These are phyloP conservation scores for Camponotus vicinus DNA, from an alignment of 1,140 invertebrate genomes.

Conservation along the genomic window DNA sequence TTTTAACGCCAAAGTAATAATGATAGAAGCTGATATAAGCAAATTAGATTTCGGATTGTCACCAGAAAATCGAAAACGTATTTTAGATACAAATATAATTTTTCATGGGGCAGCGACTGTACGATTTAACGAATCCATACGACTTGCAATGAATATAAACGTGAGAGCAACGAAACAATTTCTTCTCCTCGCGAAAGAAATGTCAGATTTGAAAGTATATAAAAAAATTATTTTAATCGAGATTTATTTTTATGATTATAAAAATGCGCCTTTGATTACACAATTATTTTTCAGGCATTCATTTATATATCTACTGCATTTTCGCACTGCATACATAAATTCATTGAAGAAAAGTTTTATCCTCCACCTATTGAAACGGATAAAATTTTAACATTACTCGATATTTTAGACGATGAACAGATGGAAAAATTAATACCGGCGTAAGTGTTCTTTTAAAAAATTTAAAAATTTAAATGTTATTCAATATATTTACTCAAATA, in stretches of 20 bases:
- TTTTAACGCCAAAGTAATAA: slow-evolving; percentile 86
- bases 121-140: slow-evolving; percentile 94
- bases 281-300: slow-evolving; percentile 75
- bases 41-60: slow-evolving; percentile 87
- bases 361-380: slow-evolving; percentile 83
- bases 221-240: slow-evolving; percentile 49
- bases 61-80: slow-evolving; percentile 83
- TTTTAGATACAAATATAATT: slow-evolving; percentile 89
- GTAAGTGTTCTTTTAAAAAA: slow-evolving; percentile 78
- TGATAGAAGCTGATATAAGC: slow-evolving; percentile 89
- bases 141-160: slow-evolving; percentile 88
- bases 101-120: slow-evolving; percentile 97
- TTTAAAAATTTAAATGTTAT: background rate
- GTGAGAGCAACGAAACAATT: slow-evolving; percentile 88
- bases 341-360: slow-evolving; percentile 89
- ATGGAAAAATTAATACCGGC: slow-evolving; percentile 81
- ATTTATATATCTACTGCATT: slow-evolving; percentile 90
- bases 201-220: slow-evolving; percentile 89
- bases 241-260: slow-evolving; percentile 54
- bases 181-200: slow-evolving; percentile 88
- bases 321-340: slow-evolving; percentile 88
- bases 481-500: background rate
- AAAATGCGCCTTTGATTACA: background rate
- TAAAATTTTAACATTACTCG: slow-evolving; percentile 83
- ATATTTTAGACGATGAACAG: slow-evolving; percentile 82